Conservation (phyloP, 2,113 vertebrate species). For the Gambusia affinis region DNA sequence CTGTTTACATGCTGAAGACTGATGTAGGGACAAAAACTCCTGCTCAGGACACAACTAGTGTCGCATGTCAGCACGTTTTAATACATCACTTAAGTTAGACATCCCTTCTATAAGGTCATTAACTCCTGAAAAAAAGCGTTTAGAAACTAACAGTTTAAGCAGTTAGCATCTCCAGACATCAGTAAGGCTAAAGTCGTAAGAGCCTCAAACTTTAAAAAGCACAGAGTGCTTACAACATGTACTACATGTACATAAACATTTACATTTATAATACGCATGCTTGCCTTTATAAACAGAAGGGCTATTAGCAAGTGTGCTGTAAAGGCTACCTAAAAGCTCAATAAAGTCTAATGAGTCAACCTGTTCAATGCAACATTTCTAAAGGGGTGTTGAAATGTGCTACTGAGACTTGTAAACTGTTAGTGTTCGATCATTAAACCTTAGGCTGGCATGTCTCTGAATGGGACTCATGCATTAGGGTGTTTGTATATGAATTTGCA, state of each 20-base stretch:
- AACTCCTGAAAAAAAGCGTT: not conserved
- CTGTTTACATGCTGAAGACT: too few relatives aligned
- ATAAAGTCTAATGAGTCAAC: not conserved
- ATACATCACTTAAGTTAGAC: too few relatives aligned
- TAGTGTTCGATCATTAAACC: not conserved
- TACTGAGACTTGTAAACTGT: not conserved
- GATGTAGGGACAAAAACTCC: too few relatives aligned
- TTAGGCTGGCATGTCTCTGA: not conserved
- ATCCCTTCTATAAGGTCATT: too few relatives aligned
- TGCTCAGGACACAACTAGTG: too few relatives aligned
- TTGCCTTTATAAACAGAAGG: not conserved
- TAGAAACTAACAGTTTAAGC: not conserved
- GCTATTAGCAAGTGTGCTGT: not conserved
- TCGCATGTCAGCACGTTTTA: too few relatives aligned
- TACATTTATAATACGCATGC: not conserved
- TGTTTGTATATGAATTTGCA: not conserved
- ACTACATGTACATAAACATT: not conserved
- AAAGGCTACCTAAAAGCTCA: not conserved
- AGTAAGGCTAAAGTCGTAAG: not conserved
- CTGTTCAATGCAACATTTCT: not conserved
- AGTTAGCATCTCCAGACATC: not conserved
- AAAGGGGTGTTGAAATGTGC: not conserved
- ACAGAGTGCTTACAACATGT: too few relatives aligned
- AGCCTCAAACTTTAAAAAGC: not conserved
- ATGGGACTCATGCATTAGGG: not conserved